Percentiles rank a stretch among this genome's conserved stretches.
Evolutionary conservation across 2,888 invertebrate genomes (phyloP).

Genomic region (Noctua janthe): DNA sequence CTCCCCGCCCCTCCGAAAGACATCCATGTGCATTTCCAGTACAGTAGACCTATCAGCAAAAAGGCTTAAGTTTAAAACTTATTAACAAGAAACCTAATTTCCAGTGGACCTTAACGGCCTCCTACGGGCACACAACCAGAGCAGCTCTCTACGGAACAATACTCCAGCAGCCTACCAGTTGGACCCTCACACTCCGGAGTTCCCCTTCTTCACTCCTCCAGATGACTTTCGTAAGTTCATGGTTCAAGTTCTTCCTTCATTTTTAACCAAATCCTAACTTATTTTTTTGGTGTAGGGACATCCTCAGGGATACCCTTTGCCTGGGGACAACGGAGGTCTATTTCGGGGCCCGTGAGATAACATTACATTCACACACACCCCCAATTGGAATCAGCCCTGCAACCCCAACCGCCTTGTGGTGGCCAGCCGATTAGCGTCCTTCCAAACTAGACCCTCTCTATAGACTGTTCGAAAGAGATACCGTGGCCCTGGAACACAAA

Average conservation of each 20-base stretch:
- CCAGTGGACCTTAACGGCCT: background rate
- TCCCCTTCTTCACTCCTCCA: conserved; percentile 1
- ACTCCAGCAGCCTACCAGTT: background rate
- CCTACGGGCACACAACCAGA: background rate
- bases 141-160: background rate
- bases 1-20: too few relatives aligned
- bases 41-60: too few relatives aligned
- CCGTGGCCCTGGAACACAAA: too few relatives aligned
- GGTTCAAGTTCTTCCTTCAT: background rate
- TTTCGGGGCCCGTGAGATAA: background rate
- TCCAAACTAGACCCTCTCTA: background rate
- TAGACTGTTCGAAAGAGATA: too few relatives aligned
- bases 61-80: too few relatives aligned
- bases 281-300: too few relatives aligned
- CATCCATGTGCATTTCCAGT: too few relatives aligned
- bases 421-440: background rate
- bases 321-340: background rate
- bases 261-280: too few relatives aligned
- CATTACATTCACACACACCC: background rate
- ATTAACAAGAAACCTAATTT: background rate
- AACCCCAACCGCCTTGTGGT: background rate
- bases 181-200: background rate
- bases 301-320: background rate
- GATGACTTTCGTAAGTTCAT: background rate
- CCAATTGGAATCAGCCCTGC: background rate